phyloP scores from a whole-genome alignment of 2,113 vertebrate genomes.

The Scytalopus superciliaris region DNA sequence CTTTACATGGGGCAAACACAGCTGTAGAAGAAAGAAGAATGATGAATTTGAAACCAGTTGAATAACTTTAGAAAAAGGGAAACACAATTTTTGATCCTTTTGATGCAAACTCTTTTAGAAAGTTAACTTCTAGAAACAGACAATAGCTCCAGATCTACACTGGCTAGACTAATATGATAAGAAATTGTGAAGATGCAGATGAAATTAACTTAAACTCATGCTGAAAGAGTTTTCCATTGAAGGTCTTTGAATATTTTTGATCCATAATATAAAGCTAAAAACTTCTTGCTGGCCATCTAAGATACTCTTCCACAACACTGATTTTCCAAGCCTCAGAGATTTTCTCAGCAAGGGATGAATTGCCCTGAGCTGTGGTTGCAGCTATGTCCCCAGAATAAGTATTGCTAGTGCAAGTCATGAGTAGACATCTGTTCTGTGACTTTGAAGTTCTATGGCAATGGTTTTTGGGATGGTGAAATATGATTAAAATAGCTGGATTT shows the following conservation, averaged over 20 bases:
- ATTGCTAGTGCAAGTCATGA: background rate
- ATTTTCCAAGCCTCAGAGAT: background rate
- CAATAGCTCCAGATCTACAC: background rate
- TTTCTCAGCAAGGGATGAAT: background rate
- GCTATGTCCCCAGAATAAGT: accelerated
- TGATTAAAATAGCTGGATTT: background rate
- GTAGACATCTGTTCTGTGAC: background rate
- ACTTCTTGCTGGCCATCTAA: background rate
- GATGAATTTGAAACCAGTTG: background rate
- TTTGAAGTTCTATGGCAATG: background rate
- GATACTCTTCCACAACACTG: background rate
- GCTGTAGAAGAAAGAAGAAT: background rate
- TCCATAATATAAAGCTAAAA: background rate
- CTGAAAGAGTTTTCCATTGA: background rate
- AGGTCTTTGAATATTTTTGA: background rate
- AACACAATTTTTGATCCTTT: background rate
- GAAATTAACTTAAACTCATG: background rate
- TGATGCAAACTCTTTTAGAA: background rate
- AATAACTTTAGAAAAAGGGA: background rate
- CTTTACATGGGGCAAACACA: background rate
- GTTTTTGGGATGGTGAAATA: background rate
- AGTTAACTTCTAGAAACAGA: background rate
- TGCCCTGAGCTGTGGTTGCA: background rate
- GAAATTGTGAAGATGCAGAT: background rate
- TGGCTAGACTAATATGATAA: background rate